These are phyloP conservation scores for Tetragonisca angustula DNA, from an alignment of 2,888 invertebrate genomes.

Conservation along the genomic window DNA sequence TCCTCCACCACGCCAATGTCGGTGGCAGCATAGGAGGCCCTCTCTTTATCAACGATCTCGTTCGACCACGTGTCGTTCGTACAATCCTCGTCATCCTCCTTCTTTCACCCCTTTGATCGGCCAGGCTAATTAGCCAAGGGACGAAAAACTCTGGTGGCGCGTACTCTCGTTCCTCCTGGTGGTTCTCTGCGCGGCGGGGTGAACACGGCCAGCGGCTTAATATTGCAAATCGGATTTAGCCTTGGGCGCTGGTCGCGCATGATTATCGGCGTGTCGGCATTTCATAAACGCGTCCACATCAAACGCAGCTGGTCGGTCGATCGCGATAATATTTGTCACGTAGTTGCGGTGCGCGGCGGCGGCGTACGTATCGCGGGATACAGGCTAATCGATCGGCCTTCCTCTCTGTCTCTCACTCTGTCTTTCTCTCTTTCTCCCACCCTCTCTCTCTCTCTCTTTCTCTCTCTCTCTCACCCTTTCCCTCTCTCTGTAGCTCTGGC, in stretches of 20 bases:
- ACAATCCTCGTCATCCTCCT: background rate
- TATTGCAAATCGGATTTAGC: conserved; percentile 74
- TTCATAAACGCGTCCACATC: conserved; percentile 77
- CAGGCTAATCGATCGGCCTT: conserved; percentile 70
- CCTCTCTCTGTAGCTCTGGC: conserved; percentile 53
- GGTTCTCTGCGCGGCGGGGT: background rate
- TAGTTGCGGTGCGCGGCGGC: conserved; percentile 71
- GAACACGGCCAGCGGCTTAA: conserved; percentile 46
- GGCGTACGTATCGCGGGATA: conserved; percentile 66
- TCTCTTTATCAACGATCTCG: conserved; percentile 14
- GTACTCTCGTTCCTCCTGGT: background rate
- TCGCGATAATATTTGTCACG: conserved; percentile 76
- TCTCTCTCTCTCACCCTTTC: conserved; percentile 28
- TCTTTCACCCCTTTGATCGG: background rate
- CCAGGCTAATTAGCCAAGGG: conserved; percentile 42
- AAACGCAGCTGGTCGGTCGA: conserved; percentile 72
- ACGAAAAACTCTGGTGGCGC: conserved; percentile 20
- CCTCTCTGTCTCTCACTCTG: conserved; percentile 6
- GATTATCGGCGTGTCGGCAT: conserved; percentile 74
- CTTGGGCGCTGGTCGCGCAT: conserved; percentile 68
- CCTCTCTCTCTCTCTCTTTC: too few relatives aligned
- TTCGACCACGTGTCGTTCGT: conserved; percentile 24
- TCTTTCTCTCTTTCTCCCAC: background rate
- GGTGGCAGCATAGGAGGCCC: background rate
- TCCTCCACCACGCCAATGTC: background rate